Base-by-base conservation (phyloP, 2,888 invertebrate genomes). In the Gari tellinella region DNA sequence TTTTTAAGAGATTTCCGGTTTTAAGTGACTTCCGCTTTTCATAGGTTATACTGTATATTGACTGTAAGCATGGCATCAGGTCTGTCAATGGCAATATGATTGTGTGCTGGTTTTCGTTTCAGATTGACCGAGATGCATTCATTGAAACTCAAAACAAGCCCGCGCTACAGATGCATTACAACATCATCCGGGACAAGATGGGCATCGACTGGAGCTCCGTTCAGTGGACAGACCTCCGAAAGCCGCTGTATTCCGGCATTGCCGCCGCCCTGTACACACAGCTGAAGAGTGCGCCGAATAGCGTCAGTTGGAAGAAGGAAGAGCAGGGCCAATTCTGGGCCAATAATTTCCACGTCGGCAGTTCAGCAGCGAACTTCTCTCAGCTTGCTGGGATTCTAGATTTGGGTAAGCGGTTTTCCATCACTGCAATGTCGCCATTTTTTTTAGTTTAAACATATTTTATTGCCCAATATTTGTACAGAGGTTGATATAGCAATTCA, bases 241-340 rank as follows among this genome's bases (percentile, higher is more conserved):
- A 81, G 45, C 88, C 88, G 1, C 41, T 88, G 23, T 86, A 85
- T 70, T 88, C 88, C 0, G 87, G 87, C 0, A 75, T 87, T 15
- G 86, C 86, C 14, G 86, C 85, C 0, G 82, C 84, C 8, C 72
- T 87, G 3, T 83, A 67, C 41, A 67, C 79, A 5, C 52, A 60
- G 3, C 46, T 76, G 0, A 49, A 49, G 26, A 58, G 70, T 4
- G 61, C 53, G 0, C 46, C 46, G 2, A 43, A 25, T 4, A 49
- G 48, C 0, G 45, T 84, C 1, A 83, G 82, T 8, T 67, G 81
- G 60, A 79, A 79, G 3, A 49, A 64, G 0, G 86, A 86, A 52
- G 67, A 74, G 1, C 86, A 86, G 53, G 81, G 82, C 0, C 69
- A 46, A 0, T 86, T 85, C 66, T 86, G 82, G 83, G 58, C 60